Evolutionary conservation across 1,140 invertebrate genomes (phyloP).

Genomic region (Zaprionus inermis): DNA sequence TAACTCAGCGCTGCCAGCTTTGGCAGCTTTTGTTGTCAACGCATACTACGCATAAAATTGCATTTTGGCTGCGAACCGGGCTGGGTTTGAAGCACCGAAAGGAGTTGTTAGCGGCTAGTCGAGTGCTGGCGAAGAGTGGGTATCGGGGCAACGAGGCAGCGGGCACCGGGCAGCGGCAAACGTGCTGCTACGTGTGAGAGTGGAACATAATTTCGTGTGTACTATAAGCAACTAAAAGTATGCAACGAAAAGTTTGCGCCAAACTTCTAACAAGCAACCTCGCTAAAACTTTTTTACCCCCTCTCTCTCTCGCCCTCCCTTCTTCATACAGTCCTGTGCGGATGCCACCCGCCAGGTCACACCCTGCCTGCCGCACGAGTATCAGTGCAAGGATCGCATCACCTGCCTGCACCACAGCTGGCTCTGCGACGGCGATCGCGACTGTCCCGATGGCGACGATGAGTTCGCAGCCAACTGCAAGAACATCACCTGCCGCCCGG

Average conservation of each 20-base stretch:
- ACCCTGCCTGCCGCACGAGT: conserved; percentile 89
- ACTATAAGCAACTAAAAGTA: conserved; percentile 54
- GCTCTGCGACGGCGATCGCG: conserved; percentile 94
- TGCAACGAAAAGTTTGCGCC: conserved; percentile 53
- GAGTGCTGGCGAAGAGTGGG: not conserved
- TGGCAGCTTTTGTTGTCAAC: conserved; percentile 81
- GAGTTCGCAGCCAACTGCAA: conserved; percentile 89
- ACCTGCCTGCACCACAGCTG: conserved; percentile 94
- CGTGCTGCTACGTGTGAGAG: not conserved
- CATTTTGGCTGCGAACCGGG: conserved; percentile 60
- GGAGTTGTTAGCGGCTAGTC: not conserved
- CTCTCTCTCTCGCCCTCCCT: not conserved
- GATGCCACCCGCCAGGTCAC: conserved; percentile 85
- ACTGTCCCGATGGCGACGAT: conserved; percentile 93
- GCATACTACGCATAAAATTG: conserved; percentile 80
- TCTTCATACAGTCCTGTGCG: conserved; percentile 85
- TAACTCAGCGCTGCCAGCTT: conserved; percentile 75
- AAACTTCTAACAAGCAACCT: conserved; percentile 48
- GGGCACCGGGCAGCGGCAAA: too few species aligned
- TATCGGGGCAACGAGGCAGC: not conserved
- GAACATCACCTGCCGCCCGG: conserved; percentile 91
- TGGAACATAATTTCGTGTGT: conserved; percentile 63
- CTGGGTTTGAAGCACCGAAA: conserved; percentile 16
- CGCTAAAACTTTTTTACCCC: conserved; percentile 29
- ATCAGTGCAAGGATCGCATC: conserved; percentile 92